Percentiles rank a stretch among this genome's conserved stretches.
Conservation (phyloP, 2,888 invertebrate species). For the Caenorhabditis sp. region DNA sequence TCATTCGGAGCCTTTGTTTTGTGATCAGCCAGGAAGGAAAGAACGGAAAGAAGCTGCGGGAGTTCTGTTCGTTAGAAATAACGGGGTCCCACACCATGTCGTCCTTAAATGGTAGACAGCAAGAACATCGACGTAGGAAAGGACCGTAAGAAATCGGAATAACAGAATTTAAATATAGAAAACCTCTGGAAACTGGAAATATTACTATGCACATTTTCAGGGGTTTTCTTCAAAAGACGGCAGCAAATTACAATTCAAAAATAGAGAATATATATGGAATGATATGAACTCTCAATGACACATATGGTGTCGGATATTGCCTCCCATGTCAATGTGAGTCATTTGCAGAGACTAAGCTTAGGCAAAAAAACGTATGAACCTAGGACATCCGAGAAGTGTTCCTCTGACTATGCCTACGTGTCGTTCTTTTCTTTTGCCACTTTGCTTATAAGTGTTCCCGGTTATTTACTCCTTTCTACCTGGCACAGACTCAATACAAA, state of each 20-base stretch:
- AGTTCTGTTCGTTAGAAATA: constrained; percentile 13
- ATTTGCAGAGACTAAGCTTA: constrained; percentile 4
- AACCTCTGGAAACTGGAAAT: too few species aligned
- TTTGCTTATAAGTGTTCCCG: background rate
- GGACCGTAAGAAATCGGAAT: background rate
- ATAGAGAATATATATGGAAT: too few species aligned
- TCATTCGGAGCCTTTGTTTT: constrained; percentile 44
- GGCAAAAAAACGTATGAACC: constrained; percentile 1
- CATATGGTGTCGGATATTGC: too few species aligned
- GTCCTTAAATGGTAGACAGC: background rate
- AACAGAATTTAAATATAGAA: background rate
- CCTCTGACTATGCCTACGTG: background rate
- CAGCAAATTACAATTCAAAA: too few species aligned
- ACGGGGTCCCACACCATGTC: constrained; percentile 4
- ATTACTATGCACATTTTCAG: too few species aligned
- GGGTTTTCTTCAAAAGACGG: too few species aligned
- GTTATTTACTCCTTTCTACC: constrained; percentile 12
- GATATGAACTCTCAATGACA: too few species aligned
- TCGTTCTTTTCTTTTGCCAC: background rate
- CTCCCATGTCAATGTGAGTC: background rate
- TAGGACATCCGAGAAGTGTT: constrained; percentile 27
- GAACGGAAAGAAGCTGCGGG: constrained; percentile 16
- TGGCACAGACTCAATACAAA: background rate
- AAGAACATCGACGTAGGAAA: background rate
- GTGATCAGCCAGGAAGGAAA: constrained; percentile 31